Conservation (phyloP, 2,797 vertebrate species). For the Eleutherodactylus coqui region DNA sequence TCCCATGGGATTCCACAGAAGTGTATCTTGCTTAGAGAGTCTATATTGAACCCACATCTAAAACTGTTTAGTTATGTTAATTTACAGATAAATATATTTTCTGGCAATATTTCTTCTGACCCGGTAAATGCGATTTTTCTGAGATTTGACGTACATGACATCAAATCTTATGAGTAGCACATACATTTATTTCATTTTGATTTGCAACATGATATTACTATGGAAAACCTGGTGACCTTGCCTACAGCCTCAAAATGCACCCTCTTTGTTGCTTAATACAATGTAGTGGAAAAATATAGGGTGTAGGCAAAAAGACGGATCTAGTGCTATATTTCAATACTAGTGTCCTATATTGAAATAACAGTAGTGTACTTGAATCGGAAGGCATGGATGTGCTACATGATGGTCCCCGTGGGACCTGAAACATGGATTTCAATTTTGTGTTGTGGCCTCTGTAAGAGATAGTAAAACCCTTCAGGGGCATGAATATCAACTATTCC, state of each 20-base stretch:
- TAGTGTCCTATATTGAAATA: too few species aligned
- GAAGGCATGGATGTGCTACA: too few species aligned
- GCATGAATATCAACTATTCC: too few species aligned
- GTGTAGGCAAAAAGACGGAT: too few species aligned
- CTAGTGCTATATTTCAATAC: too few species aligned
- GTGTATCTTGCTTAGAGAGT: conserved; percentile 62
- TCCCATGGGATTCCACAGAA: conserved; percentile 64
- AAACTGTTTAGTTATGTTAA: conserved; percentile 72
- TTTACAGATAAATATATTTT: conserved; percentile 69
- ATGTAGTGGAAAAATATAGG: neutral
- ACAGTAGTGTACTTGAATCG: too few species aligned
- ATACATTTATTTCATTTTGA: conserved; percentile 75
- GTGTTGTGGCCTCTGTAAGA: too few species aligned
- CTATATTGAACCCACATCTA: conserved; percentile 66
- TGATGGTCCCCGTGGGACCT: too few species aligned
- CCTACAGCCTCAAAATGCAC: neutral
- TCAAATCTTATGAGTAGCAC: conserved; percentile 63
- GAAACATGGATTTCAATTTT: too few species aligned
- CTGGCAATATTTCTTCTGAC: conserved; percentile 72
- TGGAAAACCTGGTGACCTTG: conserved; percentile 68
- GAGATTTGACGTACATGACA: conserved; percentile 66
- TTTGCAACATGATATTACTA: conserved; percentile 67
- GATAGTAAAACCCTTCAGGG: too few species aligned
- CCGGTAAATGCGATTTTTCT: conserved; percentile 64
- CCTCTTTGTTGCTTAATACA: neutral